Base-by-base conservation (phyloP, 2,888 invertebrate genomes). In the Heliconius cydno region DNA sequence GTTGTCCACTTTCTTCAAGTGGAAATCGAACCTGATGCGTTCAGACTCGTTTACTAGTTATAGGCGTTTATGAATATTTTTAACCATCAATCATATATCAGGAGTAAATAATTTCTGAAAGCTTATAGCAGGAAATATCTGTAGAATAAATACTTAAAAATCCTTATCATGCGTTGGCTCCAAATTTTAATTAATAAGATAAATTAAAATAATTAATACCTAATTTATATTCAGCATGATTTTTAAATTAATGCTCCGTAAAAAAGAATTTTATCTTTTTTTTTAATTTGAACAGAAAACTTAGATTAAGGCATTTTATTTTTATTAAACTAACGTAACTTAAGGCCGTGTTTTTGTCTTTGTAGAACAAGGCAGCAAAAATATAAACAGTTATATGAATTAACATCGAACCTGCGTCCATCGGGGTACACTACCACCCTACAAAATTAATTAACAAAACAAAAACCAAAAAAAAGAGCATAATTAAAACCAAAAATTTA, bases 401-500 rank as follows among this genome's bases (percentile, higher is more conserved):
- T 3, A 22, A 9, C 0, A 30, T 67, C 34, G 30, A 67, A 66
- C 66, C 66, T 15, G 25, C 15, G 19, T 15, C 34, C 66, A 19
- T 34, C 30, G 4, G 10, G 7, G 15, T 28, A 13, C 7, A 28
- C 4, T 28, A 15, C 65, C 65, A 65, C 13, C 28, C 28, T 28
- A 25, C n/a, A 65, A 65, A 15, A 28, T 65, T 65, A 65, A 65
- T 65, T 65, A 28, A 28, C 25, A 65, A 28, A 65, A 28, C 15
- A 28, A 65, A 65, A 65, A 52, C 63, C 12, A 28, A 52, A 57
- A 52, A 72, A 72, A 71, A 46, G 9, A 60, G 7, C 66, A 19
- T 74, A 74, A 74, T 74, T 74, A 74, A 63, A 77, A 68, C 28
- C 30, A 68, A 67, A 66, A 68, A 67, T 52, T 30, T 67, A 60